These are phyloP conservation scores for Spodoptera picta DNA, from an alignment of 2,888 invertebrate species.

Conservation along the genomic window DNA sequence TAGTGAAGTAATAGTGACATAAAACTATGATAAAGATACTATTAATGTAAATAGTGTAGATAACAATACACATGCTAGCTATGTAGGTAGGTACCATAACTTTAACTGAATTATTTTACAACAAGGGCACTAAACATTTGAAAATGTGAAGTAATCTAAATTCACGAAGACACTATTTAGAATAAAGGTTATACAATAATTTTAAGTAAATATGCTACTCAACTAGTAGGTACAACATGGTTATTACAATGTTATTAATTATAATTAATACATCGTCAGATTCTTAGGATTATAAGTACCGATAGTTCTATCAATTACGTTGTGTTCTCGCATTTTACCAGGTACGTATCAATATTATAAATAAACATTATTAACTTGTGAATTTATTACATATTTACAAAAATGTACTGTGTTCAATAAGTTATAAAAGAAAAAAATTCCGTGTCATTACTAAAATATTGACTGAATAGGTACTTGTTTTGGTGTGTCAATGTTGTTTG, in stretches of 20 bases:
- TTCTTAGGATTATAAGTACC: slow-evolving; percentile 38
- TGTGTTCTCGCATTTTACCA: slow-evolving; percentile 46
- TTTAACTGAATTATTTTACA: slow-evolving; percentile 62
- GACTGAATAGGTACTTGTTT: slow-evolving; percentile 17
- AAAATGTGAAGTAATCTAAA: slow-evolving; percentile 45
- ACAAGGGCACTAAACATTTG: slow-evolving; percentile 57
- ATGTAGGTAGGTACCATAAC: slow-evolving; percentile 50
- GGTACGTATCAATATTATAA: slow-evolving; percentile 43
- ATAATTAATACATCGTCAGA: slow-evolving; percentile 20
- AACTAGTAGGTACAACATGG: slow-evolving; percentile 52
- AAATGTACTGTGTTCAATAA: slow-evolving; percentile 32
- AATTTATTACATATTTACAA: slow-evolving; percentile 71
- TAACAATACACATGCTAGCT: slow-evolving; percentile 58
- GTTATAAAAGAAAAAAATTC: slow-evolving; percentile 7
- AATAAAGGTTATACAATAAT: slow-evolving; percentile 47
- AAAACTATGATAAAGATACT: slow-evolving; percentile 57
- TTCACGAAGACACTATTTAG: slow-evolving; percentile 37
- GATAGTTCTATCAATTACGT: slow-evolving; percentile 32
- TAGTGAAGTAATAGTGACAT: slow-evolving; percentile 59
- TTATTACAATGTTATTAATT: slow-evolving; percentile 40
- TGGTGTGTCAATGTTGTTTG: not conserved
- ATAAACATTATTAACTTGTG: slow-evolving; percentile 58
- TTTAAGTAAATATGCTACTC: slow-evolving; percentile 62
- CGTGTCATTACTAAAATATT: not conserved
- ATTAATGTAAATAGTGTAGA: slow-evolving; percentile 56